Percentiles rank a stretch among this genome's conserved stretches.
Evolutionary conservation across 2,113 vertebrate species (phyloP).

Genomic region (Bufo bufo): DNA sequence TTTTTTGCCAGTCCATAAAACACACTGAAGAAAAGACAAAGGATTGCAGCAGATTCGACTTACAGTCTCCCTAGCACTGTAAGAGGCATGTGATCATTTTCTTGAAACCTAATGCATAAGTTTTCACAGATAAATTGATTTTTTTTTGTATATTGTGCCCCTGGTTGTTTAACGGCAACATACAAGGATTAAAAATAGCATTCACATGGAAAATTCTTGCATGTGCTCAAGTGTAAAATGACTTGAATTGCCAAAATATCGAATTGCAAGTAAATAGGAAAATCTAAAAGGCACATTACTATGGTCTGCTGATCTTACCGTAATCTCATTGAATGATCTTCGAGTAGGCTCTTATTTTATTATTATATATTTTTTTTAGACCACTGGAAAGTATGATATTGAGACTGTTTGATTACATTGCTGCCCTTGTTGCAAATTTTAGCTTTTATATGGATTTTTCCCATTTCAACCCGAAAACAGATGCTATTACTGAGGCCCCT

Average conservation of each 20-base stretch:
- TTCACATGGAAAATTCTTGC: slow-evolving; percentile 2
- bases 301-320: not conserved
- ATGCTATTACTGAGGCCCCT: slow-evolving; percentile 63
- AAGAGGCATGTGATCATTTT: slow-evolving; percentile 11
- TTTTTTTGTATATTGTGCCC: slow-evolving; percentile 25
- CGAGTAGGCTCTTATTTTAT: not conserved
- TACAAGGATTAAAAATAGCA: slow-evolving; percentile 2
- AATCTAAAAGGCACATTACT: not conserved
- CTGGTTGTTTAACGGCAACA: slow-evolving; percentile 20
- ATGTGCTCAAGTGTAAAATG: slow-evolving; percentile 15
- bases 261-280: slow-evolving; percentile 21
- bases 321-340: not conserved
- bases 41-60: not conserved
- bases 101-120: not conserved
- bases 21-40: slow-evolving; percentile 21
- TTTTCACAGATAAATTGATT: slow-evolving; percentile 21
- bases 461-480: not conserved
- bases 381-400: not conserved
- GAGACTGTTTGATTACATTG: not conserved
- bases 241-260: slow-evolving; percentile 13
- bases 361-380: not conserved
- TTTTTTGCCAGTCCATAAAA: slow-evolving; percentile 38
- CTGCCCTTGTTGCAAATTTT: not conserved
- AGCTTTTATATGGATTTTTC: not conserved
- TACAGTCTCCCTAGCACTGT: not conserved